Base-by-base conservation (phyloP, 2,113 vertebrate species). In the Myrmecobius fasciatus region DNA sequence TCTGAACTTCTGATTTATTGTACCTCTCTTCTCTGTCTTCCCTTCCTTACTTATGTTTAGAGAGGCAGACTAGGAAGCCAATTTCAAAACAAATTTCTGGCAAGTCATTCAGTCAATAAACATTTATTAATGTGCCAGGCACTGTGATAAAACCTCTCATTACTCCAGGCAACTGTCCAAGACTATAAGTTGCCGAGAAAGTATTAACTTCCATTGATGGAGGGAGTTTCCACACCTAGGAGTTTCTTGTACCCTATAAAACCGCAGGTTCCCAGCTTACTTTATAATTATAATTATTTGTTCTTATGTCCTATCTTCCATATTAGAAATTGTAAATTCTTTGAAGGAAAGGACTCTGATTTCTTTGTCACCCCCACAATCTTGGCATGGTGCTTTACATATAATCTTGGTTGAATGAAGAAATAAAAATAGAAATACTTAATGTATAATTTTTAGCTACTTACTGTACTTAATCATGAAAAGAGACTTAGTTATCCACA, bases 101-200 rank as follows among this genome's bases (percentile, higher is more conserved):
- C 67, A 43, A 83, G 67, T 83, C 67, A 43, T 83, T 83, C 67
- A 43, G 67, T 83, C 67, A 83, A 83, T 83, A 83, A 83, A 83
- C n/a, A 83, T 83, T 43, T 83, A 83, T 83, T 83, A 83, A 83
- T 83, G 67, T 83, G 36, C n/a, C n/a, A 83, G 67, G 67, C 67
- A 83, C 67, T 43, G n/a, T 83, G 67, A 83, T 83, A 83, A 83
- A 83, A 83, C 67, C 67, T 83, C n/a, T 83, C 67, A 75, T 75
- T 75, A 75, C 67, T 75, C 67, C 43, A 83, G 67, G 67, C 67
- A 83, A 83, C 36, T 43, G 2, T 22, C 67, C 67, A 83, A 83
- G n/a, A 83, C n/a, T 83, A 83, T 83, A 83, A 83, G 67, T 83
- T 83, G 67, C 20, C 24, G 67, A 43, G n/a, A 83, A 75, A 83